Percentiles rank a stretch among this genome's conserved stretches.
These are phyloP conservation scores for Siniperca scherzeri DNA, from an alignment of 2,797 vertebrate species.

Conservation along the genomic window DNA sequence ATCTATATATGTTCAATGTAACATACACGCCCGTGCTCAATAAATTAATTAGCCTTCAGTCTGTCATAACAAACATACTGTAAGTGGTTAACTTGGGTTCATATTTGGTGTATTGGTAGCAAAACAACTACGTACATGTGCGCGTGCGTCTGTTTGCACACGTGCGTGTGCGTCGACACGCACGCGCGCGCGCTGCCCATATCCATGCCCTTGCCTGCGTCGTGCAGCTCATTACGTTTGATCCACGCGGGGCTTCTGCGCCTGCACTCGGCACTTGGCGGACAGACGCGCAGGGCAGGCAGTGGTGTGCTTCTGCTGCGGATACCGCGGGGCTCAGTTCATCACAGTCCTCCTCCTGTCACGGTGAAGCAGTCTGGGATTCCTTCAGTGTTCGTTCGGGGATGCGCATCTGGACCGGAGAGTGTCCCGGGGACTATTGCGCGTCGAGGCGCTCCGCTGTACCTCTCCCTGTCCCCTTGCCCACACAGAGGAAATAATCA, in stretches of 20 bases:
- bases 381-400: constrained; percentile 66
- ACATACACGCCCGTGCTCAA: not conserved
- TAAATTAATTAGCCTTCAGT: not conserved
- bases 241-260: constrained; percentile 53
- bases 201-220: constrained; percentile 51
- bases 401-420: constrained; percentile 77
- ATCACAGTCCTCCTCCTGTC: constrained; percentile 34
- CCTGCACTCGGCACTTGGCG: constrained; percentile 51
- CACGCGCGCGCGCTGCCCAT: constrained; percentile 31
- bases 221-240: constrained; percentile 68
- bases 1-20: not conserved
- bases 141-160: constrained; percentile 31
- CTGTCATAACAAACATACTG: not conserved
- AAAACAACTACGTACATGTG: constrained; percentile 14
- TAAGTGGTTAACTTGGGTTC: not conserved
- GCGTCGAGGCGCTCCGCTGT: constrained; percentile 55
- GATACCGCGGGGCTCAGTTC: constrained; percentile 22
- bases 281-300: constrained; percentile 50
- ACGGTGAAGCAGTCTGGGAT: constrained; percentile 63
- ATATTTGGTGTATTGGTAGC: not conserved
- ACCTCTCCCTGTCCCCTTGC: constrained; percentile 16
- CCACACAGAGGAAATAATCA: constrained; percentile 61
- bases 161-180: constrained; percentile 34
- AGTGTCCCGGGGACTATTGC: constrained; percentile 71
- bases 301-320: constrained; percentile 37